Evolutionary conservation across 2,797 vertebrate species (phyloP), one percentile per base, ranked within the genome.

Genomic region (Otolemur crassicaudatus): DNA sequence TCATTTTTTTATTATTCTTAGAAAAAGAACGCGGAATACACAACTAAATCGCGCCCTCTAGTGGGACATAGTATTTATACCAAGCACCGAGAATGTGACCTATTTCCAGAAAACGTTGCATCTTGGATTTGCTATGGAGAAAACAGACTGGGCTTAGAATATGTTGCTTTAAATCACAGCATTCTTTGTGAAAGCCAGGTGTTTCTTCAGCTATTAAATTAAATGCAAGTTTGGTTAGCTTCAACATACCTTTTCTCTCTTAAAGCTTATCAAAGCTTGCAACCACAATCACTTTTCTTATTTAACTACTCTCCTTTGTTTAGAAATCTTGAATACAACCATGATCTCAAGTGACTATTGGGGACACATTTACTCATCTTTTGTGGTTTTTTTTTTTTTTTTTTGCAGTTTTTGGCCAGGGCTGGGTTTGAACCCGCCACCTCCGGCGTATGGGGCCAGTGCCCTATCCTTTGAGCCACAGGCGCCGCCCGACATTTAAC

Each of bases 21-120:
- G 70, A 58, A 60, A 70, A 75, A 96, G 23, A 76, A 91, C 31
- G 17, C 25, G 6, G 31, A 92, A 98, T 98, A 95, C 3, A 10
- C 97, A 90, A 95, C 98, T 97, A 12, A 96, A 98, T 46, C 97
- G 96, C 98, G 93, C 98, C 98, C 98, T 98, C 98, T 98, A 93
- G 98, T 87, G 98, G 98, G 1, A 4, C 19, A 65, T 1, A 0
- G 22, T 13, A 5, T 40, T 87, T 87, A 3, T 43, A 73, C n/a
- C 87, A 96, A 97, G 31, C 0, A 7, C 16, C 76, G 53, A 0
- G 43, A 11, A 89, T 79, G 63, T 95, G 91, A 93, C 92, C 49
- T 84, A 97, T 76, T 85, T 65, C 82, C 82, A 72, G 77, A 81
- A 79, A 81, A 37, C 0, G 0, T 0, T 72, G 23, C 65, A n/a